Evolutionary conservation across 2,888 invertebrate genomes (phyloP), one percentile per base, ranked within the genome.

Genomic region (Eurois occulta): DNA sequence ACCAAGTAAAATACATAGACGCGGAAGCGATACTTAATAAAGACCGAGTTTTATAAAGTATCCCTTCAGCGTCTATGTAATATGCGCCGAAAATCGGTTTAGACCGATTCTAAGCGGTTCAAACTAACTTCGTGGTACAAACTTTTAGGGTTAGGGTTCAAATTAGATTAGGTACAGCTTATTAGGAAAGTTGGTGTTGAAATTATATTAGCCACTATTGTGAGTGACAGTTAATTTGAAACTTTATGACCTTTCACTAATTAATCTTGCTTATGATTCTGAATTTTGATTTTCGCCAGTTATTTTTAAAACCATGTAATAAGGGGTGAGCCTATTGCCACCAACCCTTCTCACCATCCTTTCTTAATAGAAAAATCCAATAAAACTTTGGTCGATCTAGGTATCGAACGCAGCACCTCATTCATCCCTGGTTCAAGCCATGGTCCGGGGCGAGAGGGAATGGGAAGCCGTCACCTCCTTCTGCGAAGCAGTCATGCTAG

Each of bases 161-260:
- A 78, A 84, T 84, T 78, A 75, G 62, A 73, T 83, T 83, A n/a
- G n/a, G n/a, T n/a, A 78, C 41, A 72, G 77, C 75, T 82, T 81
- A 82, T 82, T 71, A 73, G 11, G 41, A 72, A 84, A 84, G 73
- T 86, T 83, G 11, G n/a, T 71, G 66, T 72, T 72, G 35, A 65
- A 41, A 77, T 85, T 67, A 35, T 76, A 48, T 46, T 72, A 72
- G 21, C 64, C 55, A 78, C 64, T 86, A 83, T 83, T 78, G 64
- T 79, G 64, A 72, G 64, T 78, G 74, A 35, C 69, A 75, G 74
- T 46, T 75, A 46, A 82, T 82, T 75, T 77, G 58, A 13, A 73
- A 68, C 58, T 68, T 68, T 73, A 58, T 65, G 38, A n/a, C 2
- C 43, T 38, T 43, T 74, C 64, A 21, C 5, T 81, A 52, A 74